These are phyloP conservation scores for Oncorhynchus kisutch DNA, from an alignment of 2,113 vertebrate species.

Conservation along the genomic window DNA sequence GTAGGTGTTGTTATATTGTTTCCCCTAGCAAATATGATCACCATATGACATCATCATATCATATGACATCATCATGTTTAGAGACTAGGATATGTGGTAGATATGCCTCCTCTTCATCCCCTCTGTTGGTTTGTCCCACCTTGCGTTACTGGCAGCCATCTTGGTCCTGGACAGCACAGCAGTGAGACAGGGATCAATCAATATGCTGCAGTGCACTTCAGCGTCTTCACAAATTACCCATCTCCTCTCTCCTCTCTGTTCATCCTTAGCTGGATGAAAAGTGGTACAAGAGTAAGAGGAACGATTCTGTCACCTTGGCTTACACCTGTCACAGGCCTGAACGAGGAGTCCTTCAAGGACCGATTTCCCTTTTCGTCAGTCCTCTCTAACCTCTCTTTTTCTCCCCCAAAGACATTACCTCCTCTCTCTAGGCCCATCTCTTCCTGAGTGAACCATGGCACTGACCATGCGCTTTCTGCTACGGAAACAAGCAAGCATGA, in stretches of 20 bases:
- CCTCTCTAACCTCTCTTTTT: background rate
- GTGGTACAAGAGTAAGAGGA: background rate
- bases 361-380: background rate
- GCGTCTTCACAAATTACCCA: constrained; percentile 25
- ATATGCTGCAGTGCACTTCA: constrained; percentile 11
- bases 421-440: background rate
- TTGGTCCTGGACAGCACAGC: background rate
- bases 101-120: too few relatives aligned
- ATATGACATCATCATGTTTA: too few relatives aligned
- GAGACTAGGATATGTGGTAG: too few relatives aligned
- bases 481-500: constrained; percentile 2
- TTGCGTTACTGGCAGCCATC: background rate
- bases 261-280: background rate
- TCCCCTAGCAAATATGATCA: too few relatives aligned
- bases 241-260: background rate
- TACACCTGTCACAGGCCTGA: background rate
- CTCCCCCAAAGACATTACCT: background rate
- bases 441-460: constrained; percentile 22
- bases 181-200: constrained; percentile 7
- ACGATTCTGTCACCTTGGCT: constrained; percentile 1
- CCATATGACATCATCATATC: too few relatives aligned
- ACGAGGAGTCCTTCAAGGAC: background rate
- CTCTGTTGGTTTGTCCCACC: background rate
- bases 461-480: constrained; percentile 8
- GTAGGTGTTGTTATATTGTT: too few relatives aligned